A percentile compares a stretch with the other conserved stretches of the same genome.
Evolutionary conservation across 2,888 invertebrate genomes (phyloP).

Genomic region (Panopea generosa): DNA sequence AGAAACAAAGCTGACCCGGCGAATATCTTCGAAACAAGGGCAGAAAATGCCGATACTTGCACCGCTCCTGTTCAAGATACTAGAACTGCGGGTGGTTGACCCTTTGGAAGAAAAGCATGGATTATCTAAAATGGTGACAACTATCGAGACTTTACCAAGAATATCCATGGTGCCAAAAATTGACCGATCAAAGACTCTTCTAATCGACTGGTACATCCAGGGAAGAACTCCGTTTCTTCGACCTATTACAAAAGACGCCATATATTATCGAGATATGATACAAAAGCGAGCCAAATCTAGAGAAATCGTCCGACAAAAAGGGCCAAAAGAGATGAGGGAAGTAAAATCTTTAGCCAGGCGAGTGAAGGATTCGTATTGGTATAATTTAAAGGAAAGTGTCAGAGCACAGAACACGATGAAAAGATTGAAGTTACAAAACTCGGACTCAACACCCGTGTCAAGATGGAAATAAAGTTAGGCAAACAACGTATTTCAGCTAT

Average conservation of each 20-base stretch:
- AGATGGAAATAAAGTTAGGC: conserved; percentile 58
- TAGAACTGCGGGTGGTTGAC: conserved; percentile 55
- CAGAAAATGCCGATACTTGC: conserved; percentile 59
- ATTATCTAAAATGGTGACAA: neutral
- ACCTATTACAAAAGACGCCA: conserved; percentile 64
- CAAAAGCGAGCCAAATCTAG: conserved; percentile 59
- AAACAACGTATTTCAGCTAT: neutral
- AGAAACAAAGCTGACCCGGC: conserved; percentile 65
- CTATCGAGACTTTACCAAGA: conserved; percentile 20
- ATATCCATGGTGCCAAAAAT: conserved; percentile 12
- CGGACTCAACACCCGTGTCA: conserved; percentile 42
- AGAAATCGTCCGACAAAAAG: conserved; percentile 38
- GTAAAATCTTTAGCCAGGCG: conserved; percentile 54
- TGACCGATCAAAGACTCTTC: conserved; percentile 54
- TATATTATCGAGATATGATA: conserved; percentile 66
- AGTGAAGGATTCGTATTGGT: conserved; percentile 60
- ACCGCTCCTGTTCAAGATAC: conserved; percentile 52
- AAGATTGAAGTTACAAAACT: conserved; percentile 52
- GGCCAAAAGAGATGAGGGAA: conserved; percentile 42
- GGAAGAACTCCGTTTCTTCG: conserved; percentile 62
- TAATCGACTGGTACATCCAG: conserved; percentile 63
- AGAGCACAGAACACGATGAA: conserved; percentile 63
- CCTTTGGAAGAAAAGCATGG: conserved; percentile 12
- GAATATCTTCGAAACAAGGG: conserved; percentile 64
- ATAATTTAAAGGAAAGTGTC: conserved; percentile 58